Conservation (phyloP, 1,140 invertebrate genomes). For the Leptoteleia sp. region DNA sequence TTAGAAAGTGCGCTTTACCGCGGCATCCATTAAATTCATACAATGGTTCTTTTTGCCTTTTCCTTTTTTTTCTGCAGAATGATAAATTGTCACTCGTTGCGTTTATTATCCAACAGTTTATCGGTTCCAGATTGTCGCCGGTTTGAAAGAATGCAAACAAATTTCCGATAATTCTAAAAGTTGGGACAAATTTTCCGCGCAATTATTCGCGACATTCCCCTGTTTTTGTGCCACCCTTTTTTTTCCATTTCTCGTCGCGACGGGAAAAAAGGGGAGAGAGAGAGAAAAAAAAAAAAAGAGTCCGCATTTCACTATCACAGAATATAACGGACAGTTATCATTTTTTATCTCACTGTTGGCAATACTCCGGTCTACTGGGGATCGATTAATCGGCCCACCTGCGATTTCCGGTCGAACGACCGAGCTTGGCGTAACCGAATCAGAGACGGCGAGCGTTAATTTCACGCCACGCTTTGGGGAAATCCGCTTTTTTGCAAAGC, state of each 20-base stretch:
- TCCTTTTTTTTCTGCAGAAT: too few relatives aligned
- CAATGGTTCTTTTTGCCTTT: slow-evolving; percentile 38
- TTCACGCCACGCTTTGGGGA: slow-evolving; percentile 77
- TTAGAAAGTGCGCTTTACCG: slow-evolving; percentile 16
- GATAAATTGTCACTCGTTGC: slow-evolving; percentile 40
- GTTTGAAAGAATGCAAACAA: slow-evolving; percentile 51
- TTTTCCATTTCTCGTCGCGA: slow-evolving; percentile 18
- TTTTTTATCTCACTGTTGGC: slow-evolving; percentile 65
- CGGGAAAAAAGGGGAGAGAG: too few relatives aligned
- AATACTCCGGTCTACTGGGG: slow-evolving; percentile 61
- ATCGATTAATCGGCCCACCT: slow-evolving; percentile 75
- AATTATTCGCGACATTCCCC: slow-evolving; percentile 42
- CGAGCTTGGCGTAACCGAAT: slow-evolving; percentile 70
- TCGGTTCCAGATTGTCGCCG: slow-evolving; percentile 35
- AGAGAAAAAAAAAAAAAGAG: too few relatives aligned
- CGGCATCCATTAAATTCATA: slow-evolving; percentile 48
- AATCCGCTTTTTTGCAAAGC: slow-evolving; percentile 76
- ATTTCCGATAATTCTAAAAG: slow-evolving; percentile 47
- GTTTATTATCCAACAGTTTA: slow-evolving; percentile 41
- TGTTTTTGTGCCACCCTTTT: slow-evolving; percentile 16
- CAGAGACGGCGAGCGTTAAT: slow-evolving; percentile 76
- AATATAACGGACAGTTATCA: slow-evolving; percentile 58
- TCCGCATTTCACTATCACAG: slow-evolving; percentile 37
- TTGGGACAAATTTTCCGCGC: slow-evolving; percentile 46
- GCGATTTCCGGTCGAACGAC: slow-evolving; percentile 72